Percentiles rank a stretch among this genome's conserved stretches.
Conservation (phyloP, 2,888 invertebrate species). For the Mythimna albipuncta region DNA sequence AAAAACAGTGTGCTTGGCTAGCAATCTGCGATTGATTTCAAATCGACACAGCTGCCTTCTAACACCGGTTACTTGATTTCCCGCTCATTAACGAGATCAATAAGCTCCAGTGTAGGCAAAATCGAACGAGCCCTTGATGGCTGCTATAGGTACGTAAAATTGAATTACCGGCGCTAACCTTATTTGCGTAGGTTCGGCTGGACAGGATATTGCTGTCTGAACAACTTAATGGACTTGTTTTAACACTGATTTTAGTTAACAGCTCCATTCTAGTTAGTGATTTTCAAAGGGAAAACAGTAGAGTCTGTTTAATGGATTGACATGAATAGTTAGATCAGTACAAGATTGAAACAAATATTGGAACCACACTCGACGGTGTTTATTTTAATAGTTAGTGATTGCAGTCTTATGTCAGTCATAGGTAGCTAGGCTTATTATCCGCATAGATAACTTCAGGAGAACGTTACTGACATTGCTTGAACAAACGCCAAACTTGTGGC, state of each 20-base stretch:
- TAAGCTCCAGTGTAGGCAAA: constrained; percentile 59
- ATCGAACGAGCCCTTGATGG: constrained; percentile 61
- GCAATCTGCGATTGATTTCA: constrained; percentile 73
- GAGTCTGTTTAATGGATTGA: background rate
- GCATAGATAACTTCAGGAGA: too few relatives aligned
- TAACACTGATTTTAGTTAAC: constrained; percentile 61
- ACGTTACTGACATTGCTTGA: too few relatives aligned
- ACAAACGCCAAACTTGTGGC: too few relatives aligned
- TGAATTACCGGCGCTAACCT: constrained; percentile 68
- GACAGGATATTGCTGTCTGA: constrained; percentile 83
- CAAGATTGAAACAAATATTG: background rate
- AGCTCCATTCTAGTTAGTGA: constrained; percentile 31
- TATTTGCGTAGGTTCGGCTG: constrained; percentile 69
- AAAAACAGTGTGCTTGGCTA: constrained; percentile 71
- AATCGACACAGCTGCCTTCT: constrained; percentile 74
- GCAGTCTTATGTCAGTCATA: background rate
- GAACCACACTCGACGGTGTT: background rate
- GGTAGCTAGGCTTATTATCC: too few relatives aligned
- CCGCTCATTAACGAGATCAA: constrained; percentile 73
- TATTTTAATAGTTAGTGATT: background rate
- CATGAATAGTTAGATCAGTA: background rate
- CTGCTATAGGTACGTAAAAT: constrained; percentile 69
- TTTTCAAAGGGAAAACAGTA: constrained; percentile 6
- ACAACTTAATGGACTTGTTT: constrained; percentile 63
- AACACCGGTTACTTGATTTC: constrained; percentile 75